These are phyloP conservation scores for Holotrichia oblita DNA, from an alignment of 1,140 invertebrate genomes.

Conservation along the genomic window DNA sequence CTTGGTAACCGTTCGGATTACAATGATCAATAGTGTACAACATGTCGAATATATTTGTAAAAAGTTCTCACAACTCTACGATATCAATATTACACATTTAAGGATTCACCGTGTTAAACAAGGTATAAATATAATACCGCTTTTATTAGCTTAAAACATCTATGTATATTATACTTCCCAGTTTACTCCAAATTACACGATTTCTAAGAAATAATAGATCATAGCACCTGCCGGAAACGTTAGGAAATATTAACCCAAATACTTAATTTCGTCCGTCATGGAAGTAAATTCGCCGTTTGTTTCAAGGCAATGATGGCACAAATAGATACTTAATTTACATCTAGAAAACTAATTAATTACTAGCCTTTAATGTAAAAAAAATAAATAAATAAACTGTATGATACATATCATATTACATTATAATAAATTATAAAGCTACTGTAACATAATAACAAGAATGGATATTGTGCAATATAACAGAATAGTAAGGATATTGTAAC, in stretches of 20 bases:
- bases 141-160: too few relatives aligned
- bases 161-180: not conserved
- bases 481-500: not conserved
- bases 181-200: conserved; percentile 4
- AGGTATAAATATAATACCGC: too few relatives aligned
- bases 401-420: too few relatives aligned
- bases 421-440: too few relatives aligned
- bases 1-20: too few relatives aligned
- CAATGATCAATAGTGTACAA: too few relatives aligned
- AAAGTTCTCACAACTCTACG: too few relatives aligned
- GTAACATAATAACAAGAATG: not conserved
- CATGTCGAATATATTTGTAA: too few relatives aligned
- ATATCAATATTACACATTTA: too few relatives aligned
- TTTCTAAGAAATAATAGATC: conserved; percentile 31
- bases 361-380: too few relatives aligned
- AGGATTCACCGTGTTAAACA: too few relatives aligned
- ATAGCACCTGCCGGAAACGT: conserved; percentile 25
- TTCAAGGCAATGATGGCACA: not conserved
- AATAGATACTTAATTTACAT: conserved; percentile 9
- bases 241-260: conserved; percentile 21
- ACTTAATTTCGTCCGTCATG: conserved; percentile 28
- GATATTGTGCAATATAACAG: not conserved
- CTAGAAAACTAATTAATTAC: not conserved
- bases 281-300: conserved; percentile 31
- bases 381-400: too few relatives aligned